Evolutionary conservation across 1,140 invertebrate species (phyloP).

Genomic region (Stegodyphus mimosarum): DNA sequence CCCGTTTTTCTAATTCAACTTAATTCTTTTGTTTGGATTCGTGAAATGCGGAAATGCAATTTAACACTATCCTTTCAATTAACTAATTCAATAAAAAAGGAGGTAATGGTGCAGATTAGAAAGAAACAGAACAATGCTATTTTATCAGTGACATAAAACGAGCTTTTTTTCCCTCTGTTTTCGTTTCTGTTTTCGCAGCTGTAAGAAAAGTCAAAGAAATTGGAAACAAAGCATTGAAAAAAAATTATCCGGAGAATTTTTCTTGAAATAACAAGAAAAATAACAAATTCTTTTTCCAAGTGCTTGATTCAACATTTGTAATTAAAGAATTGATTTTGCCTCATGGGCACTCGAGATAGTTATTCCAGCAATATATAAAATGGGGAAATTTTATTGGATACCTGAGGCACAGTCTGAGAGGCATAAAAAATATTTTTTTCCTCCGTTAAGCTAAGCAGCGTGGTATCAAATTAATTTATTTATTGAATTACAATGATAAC

Average conservation of each 20-base stretch:
- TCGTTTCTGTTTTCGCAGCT: background rate
- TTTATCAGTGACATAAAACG: background rate
- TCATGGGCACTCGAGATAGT: constrained; percentile 19
- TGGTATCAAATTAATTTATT: constrained; percentile 14
- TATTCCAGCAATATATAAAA: constrained; percentile 30
- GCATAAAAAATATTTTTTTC: background rate
- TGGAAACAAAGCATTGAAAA: background rate
- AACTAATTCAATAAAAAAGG: constrained; percentile 40
- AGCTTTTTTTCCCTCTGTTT: background rate
- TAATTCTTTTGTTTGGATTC: too few species aligned
- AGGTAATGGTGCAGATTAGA: constrained; percentile 23
- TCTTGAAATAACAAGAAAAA: background rate
- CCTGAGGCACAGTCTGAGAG: constrained; percentile 8
- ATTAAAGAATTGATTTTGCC: constrained; percentile 22
- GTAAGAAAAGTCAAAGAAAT: background rate
- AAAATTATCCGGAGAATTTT: background rate
- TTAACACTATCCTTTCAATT: constrained; percentile 26
- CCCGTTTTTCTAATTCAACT: too few species aligned
- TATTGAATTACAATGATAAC: constrained; percentile 1
- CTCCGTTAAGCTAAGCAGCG: constrained; percentile 1
- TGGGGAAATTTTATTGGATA: constrained; percentile 7
- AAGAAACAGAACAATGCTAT: constrained; percentile 1
- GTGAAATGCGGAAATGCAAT: constrained; percentile 24
- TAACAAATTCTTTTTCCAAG: background rate
- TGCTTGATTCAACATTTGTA: constrained; percentile 24